Evolutionary conservation across 2,888 invertebrate species (phyloP).

Genomic region (Kryphioiulus occultus): DNA sequence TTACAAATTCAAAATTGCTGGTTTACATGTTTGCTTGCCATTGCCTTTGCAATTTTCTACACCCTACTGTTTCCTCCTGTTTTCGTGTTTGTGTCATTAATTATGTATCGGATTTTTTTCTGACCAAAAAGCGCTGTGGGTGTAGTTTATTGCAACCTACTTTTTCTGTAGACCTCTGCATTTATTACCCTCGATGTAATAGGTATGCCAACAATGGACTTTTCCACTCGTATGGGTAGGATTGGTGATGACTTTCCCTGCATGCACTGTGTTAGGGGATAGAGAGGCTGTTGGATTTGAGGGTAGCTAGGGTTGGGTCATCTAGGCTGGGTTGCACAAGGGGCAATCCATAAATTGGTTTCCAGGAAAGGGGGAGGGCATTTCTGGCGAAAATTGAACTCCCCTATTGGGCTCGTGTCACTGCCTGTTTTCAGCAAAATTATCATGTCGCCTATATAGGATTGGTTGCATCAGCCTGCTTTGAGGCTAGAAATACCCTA

Average conservation of each 20-base stretch:
- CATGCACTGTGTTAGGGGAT: background rate
- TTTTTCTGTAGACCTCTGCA: background rate
- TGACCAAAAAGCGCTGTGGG: background rate
- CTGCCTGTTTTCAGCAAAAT: no score
- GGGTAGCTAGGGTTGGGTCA: background rate
- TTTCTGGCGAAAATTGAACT: background rate
- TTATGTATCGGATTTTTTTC: background rate
- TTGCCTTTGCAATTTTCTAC: background rate
- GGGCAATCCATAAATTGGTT: background rate
- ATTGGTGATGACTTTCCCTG: background rate
- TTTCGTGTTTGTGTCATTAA: constrained; percentile 2
- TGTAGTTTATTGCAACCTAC: background rate
- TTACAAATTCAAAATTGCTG: background rate
- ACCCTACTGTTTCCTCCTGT: background rate
- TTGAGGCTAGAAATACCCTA: background rate
- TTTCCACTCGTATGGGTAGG: background rate
- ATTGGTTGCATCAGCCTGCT: background rate
- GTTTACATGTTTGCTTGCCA: background rate
- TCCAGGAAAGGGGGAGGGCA: background rate
- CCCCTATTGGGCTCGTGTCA: no score
- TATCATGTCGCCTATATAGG: background rate
- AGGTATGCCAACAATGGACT: background rate
- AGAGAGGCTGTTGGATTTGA: background rate
- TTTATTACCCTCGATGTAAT: constrained; percentile 19
- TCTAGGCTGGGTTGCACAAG: background rate